These are phyloP conservation scores for Cydia fagiglandana DNA, from an alignment of 1,140 invertebrate species.

Conservation along the genomic window DNA sequence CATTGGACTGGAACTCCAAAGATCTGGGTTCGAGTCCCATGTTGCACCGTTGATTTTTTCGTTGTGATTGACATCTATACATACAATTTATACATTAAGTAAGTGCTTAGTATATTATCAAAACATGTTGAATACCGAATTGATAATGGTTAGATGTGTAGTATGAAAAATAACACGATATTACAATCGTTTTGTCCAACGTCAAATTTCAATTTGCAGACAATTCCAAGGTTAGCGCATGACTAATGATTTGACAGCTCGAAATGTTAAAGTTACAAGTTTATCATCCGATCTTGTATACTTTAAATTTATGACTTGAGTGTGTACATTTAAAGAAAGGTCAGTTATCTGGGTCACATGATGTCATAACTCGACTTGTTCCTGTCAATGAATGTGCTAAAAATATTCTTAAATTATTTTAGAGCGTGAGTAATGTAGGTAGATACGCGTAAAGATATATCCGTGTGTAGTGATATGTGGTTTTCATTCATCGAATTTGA, in stretches of 20 bases:
- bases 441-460: background rate
- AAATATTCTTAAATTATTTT: background rate
- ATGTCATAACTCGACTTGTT: slow-evolving; percentile 33
- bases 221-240: background rate
- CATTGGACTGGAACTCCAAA: no score
- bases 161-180: no score
- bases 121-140: no score
- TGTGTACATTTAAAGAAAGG: slow-evolving; percentile 37
- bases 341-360: slow-evolving; percentile 38
- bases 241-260: background rate
- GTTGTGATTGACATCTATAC: no score
- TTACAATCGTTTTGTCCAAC: background rate
- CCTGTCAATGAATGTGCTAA: slow-evolving; percentile 2
- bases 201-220: no score
- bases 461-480: background rate
- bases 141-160: no score
- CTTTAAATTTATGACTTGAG: slow-evolving; percentile 1
- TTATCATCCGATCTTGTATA: background rate
- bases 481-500: background rate
- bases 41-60: no score
- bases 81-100: no score
- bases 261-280: background rate
- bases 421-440: background rate
- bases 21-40: no score
- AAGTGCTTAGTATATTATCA: no score